Evolutionary conservation across 2,888 invertebrate species (phyloP).

Genomic region (Agrypnus murinus): DNA sequence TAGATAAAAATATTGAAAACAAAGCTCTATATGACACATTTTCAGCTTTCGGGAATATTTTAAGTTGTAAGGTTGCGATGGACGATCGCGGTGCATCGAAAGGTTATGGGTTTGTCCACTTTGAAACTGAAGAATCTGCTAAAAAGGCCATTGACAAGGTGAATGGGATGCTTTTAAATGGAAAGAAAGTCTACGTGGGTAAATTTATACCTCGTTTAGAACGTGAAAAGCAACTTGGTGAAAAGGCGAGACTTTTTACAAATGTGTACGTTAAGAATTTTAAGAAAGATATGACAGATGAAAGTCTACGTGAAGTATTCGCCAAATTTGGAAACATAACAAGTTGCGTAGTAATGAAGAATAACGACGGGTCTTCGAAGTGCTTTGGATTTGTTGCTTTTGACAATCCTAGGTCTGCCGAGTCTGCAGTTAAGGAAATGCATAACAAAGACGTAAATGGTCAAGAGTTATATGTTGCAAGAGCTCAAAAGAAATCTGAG

Average conservation of each 20-base stretch:
- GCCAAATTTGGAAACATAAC: slow-evolving; percentile 93
- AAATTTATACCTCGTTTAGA: slow-evolving; percentile 98
- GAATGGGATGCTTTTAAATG: slow-evolving; percentile 98
- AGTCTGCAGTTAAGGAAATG: slow-evolving; percentile 91
- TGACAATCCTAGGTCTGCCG: slow-evolving; percentile 96
- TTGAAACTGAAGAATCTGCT: slow-evolving; percentile 98
- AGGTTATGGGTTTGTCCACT: slow-evolving; percentile 99
- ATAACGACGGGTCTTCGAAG: slow-evolving; percentile 92
- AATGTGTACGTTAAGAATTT: slow-evolving; percentile 99
- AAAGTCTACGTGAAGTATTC: slow-evolving; percentile 91
- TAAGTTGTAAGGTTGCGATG: slow-evolving; percentile 98
- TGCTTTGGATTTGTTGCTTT: slow-evolving; percentile 99
- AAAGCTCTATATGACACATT: slow-evolving; percentile 99
- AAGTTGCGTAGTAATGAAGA: slow-evolving; percentile 93
- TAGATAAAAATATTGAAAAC: slow-evolving; percentile 98
- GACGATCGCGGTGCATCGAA: slow-evolving; percentile 96
- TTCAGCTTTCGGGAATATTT: slow-evolving; percentile 98
- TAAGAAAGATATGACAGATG: slow-evolving; percentile 93
- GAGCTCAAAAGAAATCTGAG: slow-evolving; percentile 99
- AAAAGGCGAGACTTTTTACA: slow-evolving; percentile 95
- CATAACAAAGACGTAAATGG: slow-evolving; percentile 88
- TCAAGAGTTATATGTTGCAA: slow-evolving; percentile 92
- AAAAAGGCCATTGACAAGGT: slow-evolving; percentile 98
- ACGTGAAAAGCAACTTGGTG: slow-evolving; percentile 96
- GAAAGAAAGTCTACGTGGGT: slow-evolving; percentile 98